These are phyloP conservation scores for Trilocha varians DNA, from an alignment of 2,888 invertebrate species.

Conservation along the genomic window DNA sequence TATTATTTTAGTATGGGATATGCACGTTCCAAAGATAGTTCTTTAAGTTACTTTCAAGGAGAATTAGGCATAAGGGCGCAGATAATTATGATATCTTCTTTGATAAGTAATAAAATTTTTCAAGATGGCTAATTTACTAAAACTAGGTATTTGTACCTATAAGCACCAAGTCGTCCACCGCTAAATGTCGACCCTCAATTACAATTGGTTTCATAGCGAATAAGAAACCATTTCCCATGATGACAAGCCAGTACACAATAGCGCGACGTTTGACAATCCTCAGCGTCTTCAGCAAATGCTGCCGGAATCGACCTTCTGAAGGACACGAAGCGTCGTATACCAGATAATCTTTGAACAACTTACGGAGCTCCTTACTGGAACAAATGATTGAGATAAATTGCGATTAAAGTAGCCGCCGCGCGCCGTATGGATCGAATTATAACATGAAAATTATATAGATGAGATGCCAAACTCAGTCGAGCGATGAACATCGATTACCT, in stretches of 20 bases:
- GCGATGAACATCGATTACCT: too few relatives aligned
- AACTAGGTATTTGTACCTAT: constrained; percentile 24
- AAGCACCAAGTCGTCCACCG: constrained; percentile 30
- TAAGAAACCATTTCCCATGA: constrained; percentile 29
- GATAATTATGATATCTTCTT: too few relatives aligned
- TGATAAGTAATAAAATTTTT: not conserved
- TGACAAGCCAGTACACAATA: constrained; percentile 31
- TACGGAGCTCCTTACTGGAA: constrained; percentile 24
- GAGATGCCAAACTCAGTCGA: too few relatives aligned
- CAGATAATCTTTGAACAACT: constrained; percentile 26
- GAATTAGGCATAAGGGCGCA: too few relatives aligned
- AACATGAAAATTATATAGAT: too few relatives aligned
- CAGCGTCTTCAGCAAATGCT: constrained; percentile 24
- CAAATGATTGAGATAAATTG: not conserved
- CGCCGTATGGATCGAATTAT: too few relatives aligned
- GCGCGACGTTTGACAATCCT: constrained; percentile 36
- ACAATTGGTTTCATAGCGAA: constrained; percentile 30
- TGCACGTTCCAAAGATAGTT: too few relatives aligned
- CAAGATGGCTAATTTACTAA: not conserved
- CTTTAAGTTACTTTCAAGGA: too few relatives aligned
- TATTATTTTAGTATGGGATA: too few relatives aligned
- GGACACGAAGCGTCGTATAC: constrained; percentile 16
- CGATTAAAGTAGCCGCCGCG: too few relatives aligned
- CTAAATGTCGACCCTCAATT: constrained; percentile 34
- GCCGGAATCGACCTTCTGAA: constrained; percentile 22